These are phyloP conservation scores for Cyrtorhinus lividipennis DNA, from an alignment of 1,140 invertebrate genomes.

Conservation along the genomic window DNA sequence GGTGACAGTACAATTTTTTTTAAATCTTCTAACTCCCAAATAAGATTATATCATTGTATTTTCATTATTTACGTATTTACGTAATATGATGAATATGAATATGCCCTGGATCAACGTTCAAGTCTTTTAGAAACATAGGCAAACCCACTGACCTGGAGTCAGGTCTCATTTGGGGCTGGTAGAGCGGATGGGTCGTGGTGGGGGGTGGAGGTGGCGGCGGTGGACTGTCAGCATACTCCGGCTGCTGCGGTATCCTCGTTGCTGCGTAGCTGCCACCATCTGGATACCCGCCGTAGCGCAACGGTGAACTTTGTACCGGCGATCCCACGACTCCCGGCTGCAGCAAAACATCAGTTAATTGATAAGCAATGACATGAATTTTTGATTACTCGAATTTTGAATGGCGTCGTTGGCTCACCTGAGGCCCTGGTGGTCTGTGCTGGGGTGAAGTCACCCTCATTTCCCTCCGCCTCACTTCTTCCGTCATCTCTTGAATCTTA, in stretches of 20 bases:
- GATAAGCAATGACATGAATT: too few relatives aligned
- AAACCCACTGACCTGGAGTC: constrained; percentile 15
- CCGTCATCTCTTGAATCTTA: constrained; percentile 67
- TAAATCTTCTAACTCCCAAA: too few relatives aligned
- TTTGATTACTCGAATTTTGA: too few relatives aligned
- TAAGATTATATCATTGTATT: too few relatives aligned
- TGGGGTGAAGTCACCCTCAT: constrained; percentile 34
- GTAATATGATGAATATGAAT: too few relatives aligned
- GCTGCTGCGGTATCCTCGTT: constrained; percentile 27
- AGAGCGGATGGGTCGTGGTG: constrained; percentile 54
- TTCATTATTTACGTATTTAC: too few relatives aligned
- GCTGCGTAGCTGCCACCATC: constrained; percentile 8
- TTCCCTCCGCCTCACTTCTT: constrained; percentile 59
- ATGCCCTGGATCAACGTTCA: too few relatives aligned
- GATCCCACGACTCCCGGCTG: neutral
- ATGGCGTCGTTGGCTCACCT: too few relatives aligned
- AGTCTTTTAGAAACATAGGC: too few relatives aligned
- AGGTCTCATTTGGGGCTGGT: constrained; percentile 27
- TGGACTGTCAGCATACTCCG: constrained; percentile 37
- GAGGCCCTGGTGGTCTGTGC: constrained; percentile 24
- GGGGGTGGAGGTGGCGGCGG: constrained; percentile 53
- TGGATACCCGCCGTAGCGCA: constrained; percentile 13
- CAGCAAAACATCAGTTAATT: neutral
- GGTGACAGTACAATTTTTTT: too few relatives aligned
- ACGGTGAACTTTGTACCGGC: constrained; percentile 15